phyloP scores from a whole-genome alignment of 1,140 invertebrate genomes.

The Drosophila eugracilis region DNA sequence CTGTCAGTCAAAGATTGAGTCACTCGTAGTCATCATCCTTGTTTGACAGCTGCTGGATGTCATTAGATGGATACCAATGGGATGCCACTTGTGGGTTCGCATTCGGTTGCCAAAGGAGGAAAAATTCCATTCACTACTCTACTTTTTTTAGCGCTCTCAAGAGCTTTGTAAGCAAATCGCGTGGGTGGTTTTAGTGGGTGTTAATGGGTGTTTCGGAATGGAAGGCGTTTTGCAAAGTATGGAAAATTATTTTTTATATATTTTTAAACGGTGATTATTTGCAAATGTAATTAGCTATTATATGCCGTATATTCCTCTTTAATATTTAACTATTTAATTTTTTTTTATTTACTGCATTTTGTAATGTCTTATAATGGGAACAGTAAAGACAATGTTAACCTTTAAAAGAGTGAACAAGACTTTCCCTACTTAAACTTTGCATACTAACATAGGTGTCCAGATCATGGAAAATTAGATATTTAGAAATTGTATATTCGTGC shows the following conservation, averaged over 20 bases:
- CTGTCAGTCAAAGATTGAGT: conserved; percentile 57
- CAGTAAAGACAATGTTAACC: no score
- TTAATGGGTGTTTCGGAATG: neutral
- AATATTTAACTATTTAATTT: neutral
- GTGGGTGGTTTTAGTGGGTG: neutral
- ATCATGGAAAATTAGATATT: no score
- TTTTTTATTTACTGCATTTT: no score
- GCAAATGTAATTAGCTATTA: no score
- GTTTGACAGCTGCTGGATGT: conserved; percentile 49
- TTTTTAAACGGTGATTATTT: no score
- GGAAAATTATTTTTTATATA: no score
- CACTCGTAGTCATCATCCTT: conserved; percentile 36
- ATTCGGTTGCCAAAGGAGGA: neutral
- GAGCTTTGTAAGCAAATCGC: conserved; percentile 26
- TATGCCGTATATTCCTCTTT: no score
- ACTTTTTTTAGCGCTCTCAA: conserved; percentile 14
- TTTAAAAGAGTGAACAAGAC: no score
- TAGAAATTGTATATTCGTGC: no score
- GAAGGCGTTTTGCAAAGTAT: neutral
- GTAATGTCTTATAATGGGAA: no score
- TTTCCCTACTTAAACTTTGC: no score
- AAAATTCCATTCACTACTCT: conserved; percentile 4
- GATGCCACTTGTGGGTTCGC: conserved; percentile 21
- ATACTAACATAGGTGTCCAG: no score
- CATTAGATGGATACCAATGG: conserved; percentile 42